A percentile compares a stretch with the other conserved stretches of the same genome.
Conservation (phyloP, 2,113 vertebrate genomes). For the Plotosus lineatus region DNA sequence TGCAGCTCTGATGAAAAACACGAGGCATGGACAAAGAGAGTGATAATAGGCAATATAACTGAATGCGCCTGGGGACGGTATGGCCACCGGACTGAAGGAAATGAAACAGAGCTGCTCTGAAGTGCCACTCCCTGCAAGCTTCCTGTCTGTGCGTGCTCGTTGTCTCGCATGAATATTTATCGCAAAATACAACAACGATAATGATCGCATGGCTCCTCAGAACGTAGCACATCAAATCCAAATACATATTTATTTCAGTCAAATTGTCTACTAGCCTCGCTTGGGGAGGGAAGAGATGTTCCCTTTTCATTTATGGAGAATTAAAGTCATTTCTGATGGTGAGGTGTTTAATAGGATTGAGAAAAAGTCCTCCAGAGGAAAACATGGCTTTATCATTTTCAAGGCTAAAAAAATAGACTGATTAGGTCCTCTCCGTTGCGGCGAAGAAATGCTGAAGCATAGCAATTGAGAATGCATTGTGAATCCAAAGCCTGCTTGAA, state of each 20-base stretch:
- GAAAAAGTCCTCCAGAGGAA: constrained; percentile 33
- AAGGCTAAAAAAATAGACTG: constrained; percentile 58
- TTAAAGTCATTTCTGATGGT: constrained; percentile 30
- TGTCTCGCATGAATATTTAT: constrained; percentile 70
- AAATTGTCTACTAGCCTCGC: constrained; percentile 15
- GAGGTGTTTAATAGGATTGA: constrained; percentile 48
- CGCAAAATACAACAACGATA: constrained; percentile 52
- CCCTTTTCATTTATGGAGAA: constrained; percentile 30
- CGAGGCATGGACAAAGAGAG: constrained; percentile 56
- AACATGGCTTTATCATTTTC: constrained; percentile 54
- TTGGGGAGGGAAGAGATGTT: constrained; percentile 45
- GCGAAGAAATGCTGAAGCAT: constrained; percentile 56
- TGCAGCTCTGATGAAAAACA: constrained; percentile 44
- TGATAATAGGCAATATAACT: constrained; percentile 63
- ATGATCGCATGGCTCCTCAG: constrained; percentile 57
- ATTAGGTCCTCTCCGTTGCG: constrained; percentile 55
- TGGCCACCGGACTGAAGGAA: constrained; percentile 60
- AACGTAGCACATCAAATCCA: constrained; percentile 52
- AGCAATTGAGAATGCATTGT: constrained; percentile 54
- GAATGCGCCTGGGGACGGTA: constrained; percentile 55
- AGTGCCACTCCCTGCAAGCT: constrained; percentile 31
- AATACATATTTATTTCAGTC: constrained; percentile 35
- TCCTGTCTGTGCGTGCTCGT: constrained; percentile 41
- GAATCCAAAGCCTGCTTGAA: constrained; percentile 62
- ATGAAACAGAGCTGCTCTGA: constrained; percentile 58